These are phyloP conservation scores for Atrina japonica DNA, from an alignment of 2,888 invertebrate genomes.

Conservation along the genomic window DNA sequence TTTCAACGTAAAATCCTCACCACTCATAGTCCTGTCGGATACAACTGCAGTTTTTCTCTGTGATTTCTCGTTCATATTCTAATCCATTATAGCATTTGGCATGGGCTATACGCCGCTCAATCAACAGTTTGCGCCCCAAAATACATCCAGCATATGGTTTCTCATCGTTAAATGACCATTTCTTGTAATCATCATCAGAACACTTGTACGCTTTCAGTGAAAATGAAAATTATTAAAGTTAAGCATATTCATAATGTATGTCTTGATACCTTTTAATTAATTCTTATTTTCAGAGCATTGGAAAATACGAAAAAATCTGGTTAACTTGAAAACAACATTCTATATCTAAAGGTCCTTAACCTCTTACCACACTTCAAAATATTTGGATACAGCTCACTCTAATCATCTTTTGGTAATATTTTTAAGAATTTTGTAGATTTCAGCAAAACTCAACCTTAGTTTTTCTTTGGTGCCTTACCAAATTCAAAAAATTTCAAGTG, in stretches of 20 bases:
- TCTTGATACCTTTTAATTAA: too few species aligned
- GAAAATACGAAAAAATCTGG: not conserved
- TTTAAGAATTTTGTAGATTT: too few species aligned
- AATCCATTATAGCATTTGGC: slow-evolving; percentile 91
- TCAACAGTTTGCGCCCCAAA: slow-evolving; percentile 89
- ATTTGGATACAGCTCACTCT: too few species aligned
- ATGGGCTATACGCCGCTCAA: slow-evolving; percentile 87
- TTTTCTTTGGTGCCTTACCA: too few species aligned
- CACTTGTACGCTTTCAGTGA: slow-evolving; percentile 83
- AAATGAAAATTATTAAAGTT: not conserved
- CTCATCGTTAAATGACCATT: slow-evolving; percentile 90
- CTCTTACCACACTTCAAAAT: too few species aligned
- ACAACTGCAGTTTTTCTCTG: slow-evolving; percentile 89
- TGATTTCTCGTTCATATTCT: slow-evolving; percentile 87
- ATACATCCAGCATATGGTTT: slow-evolving; percentile 85
- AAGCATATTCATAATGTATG: too few species aligned
- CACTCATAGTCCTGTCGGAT: slow-evolving; percentile 91
- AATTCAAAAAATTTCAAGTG: too few species aligned
- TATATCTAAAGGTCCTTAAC: too few species aligned
- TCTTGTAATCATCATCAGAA: slow-evolving; percentile 89
- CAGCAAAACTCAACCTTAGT: too few species aligned
- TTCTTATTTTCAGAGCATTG: not conserved
- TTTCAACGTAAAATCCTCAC: slow-evolving; percentile 76
- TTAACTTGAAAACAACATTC: too few species aligned
- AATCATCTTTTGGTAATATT: too few species aligned